phyloP scores from a whole-genome alignment of 2,797 vertebrate genomes.

The Centropyge bicolor region DNA sequence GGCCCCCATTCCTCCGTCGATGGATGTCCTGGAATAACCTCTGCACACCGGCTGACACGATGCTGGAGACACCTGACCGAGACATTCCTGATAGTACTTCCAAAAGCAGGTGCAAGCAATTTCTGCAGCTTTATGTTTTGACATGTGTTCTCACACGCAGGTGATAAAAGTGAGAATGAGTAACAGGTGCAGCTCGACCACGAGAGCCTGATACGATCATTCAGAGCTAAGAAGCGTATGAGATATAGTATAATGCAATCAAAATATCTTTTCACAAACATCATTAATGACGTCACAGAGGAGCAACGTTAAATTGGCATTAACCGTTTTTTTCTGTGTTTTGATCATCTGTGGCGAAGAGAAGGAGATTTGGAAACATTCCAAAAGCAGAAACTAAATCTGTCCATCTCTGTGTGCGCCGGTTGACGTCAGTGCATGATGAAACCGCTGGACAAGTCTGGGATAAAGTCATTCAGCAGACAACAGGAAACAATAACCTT shows the following conservation, averaged over 20 bases:
- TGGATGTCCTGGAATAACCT: slow-evolving; percentile 62
- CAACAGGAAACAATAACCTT: slow-evolving; percentile 87
- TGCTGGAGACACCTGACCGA: slow-evolving; percentile 53
- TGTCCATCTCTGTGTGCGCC: slow-evolving; percentile 60
- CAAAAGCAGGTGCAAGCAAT: slow-evolving; percentile 68
- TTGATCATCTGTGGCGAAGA: slow-evolving; percentile 47
- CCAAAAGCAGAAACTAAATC: slow-evolving; percentile 71
- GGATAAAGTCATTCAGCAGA: slow-evolving; percentile 81
- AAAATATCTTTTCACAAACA: slow-evolving; percentile 8
- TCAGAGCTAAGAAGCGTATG: neutral
- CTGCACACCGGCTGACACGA: slow-evolving; percentile 27
- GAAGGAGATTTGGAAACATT: slow-evolving; percentile 50
- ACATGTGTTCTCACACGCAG: slow-evolving; percentile 28
- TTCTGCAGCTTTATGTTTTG: slow-evolving; percentile 24
- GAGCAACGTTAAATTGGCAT: slow-evolving; percentile 16
- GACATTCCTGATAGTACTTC: slow-evolving; percentile 47
- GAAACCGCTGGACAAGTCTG: slow-evolving; percentile 66
- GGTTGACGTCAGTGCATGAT: slow-evolving; percentile 76
- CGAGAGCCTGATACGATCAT: neutral
- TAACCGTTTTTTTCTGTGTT: slow-evolving; percentile 24
- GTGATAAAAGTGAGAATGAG: slow-evolving; percentile 42
- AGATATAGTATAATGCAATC: neutral
- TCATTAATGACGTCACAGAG: slow-evolving; percentile 1
- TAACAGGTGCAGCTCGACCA: slow-evolving; percentile 46
- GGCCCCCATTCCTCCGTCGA: slow-evolving; percentile 44